These are phyloP conservation scores for Sympetrum striolatum DNA, from an alignment of 2,888 invertebrate species.

Conservation along the genomic window DNA sequence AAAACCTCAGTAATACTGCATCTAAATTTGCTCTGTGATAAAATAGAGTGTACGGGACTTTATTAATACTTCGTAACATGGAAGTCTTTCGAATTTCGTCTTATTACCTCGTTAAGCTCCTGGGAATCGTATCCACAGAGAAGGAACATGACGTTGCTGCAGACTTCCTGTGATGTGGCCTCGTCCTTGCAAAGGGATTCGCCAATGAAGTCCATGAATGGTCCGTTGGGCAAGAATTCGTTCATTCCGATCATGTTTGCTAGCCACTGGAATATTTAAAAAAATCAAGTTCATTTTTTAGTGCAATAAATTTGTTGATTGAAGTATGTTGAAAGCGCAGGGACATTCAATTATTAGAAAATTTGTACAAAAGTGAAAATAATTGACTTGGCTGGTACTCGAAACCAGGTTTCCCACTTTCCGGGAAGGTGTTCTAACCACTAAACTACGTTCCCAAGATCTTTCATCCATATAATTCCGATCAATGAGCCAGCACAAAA, in stretches of 20 bases:
- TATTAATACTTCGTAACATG: background rate
- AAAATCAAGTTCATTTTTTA: background rate
- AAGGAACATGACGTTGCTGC: constrained; percentile 76
- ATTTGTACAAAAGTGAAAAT: too few relatives aligned
- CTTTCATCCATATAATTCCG: too few relatives aligned
- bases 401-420: too few relatives aligned
- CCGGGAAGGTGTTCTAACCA: too few relatives aligned
- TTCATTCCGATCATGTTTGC: constrained; percentile 70
- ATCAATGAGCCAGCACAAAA: too few relatives aligned
- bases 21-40: too few relatives aligned
- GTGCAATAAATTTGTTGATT: background rate
- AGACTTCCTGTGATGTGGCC: constrained; percentile 68
- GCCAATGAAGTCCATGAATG: constrained; percentile 67
- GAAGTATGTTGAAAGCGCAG: too few relatives aligned
- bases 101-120: constrained; percentile 69
- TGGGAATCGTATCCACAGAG: constrained; percentile 74
- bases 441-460: too few relatives aligned
- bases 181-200: constrained; percentile 69
- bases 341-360: background rate
- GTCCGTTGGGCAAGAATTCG: constrained; percentile 75
- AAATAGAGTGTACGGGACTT: too few relatives aligned
- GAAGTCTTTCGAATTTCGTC: background rate
- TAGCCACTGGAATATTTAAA: constrained; percentile 63
- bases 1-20: too few relatives aligned
- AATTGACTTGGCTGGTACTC: too few relatives aligned